Conservation (phyloP, 2,797 vertebrate species). For the Halcyon badia region DNA sequence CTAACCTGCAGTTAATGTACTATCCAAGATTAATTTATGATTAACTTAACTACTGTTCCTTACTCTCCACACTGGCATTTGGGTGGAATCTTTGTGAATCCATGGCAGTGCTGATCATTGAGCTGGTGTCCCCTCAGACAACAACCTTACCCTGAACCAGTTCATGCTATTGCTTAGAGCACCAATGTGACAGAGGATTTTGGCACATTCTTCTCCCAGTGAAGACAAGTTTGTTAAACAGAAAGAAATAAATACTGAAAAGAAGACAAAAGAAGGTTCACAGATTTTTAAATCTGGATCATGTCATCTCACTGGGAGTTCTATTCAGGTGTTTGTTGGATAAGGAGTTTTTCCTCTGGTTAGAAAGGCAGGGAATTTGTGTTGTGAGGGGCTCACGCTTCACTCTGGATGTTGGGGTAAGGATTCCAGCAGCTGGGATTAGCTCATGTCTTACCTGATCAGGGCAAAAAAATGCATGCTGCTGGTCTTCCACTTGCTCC, state of each 20-base stretch:
- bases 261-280: background rate
- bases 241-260: background rate
- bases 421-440: background rate
- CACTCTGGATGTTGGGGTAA: rapidly evolving
- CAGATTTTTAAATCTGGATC: background rate
- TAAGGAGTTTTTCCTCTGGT: background rate
- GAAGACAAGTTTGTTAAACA: background rate
- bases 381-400: background rate
- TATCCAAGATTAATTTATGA: background rate
- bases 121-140: background rate
- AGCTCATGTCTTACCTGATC: rapidly evolving
- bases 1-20: background rate
- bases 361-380: background rate
- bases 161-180: background rate
- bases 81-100: background rate
- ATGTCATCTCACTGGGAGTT: background rate
- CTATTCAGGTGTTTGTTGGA: background rate
- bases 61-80: background rate
- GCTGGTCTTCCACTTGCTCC: background rate
- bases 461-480: background rate
- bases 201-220: too few relatives aligned
- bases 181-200: background rate
- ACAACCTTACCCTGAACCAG: background rate
- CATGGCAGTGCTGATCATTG: background rate
- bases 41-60: background rate